Evolutionary conservation across 1,140 invertebrate species (phyloP).

Genomic region (Brachionus manjavacas): DNA sequence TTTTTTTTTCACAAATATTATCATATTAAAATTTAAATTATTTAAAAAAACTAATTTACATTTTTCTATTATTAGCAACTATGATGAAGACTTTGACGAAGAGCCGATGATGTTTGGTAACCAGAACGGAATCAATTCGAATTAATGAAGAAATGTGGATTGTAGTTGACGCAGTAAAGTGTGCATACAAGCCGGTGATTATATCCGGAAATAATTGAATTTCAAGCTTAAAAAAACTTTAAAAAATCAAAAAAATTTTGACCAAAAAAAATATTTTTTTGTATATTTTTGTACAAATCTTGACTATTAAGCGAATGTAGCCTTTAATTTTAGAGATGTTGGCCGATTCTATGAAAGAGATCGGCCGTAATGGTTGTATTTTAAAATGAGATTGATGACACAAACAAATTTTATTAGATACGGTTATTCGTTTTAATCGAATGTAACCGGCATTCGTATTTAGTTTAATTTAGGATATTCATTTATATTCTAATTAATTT

Average conservation of each 20-base stretch:
- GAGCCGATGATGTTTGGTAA: constrained; percentile 18
- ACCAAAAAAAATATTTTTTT: background rate
- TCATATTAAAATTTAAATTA: background rate
- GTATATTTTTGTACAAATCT: background rate
- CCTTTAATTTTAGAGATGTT: background rate
- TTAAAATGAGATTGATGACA: background rate
- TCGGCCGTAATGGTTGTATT: background rate
- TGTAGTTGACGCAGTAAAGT: background rate
- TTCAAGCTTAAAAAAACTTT: background rate
- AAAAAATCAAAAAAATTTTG: background rate
- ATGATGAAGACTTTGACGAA: constrained; percentile 25
- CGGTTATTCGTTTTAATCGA: background rate
- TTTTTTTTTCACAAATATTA: background rate
- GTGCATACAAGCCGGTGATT: constrained; percentile 25
- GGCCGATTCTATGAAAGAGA: background rate
- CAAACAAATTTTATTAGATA: background rate
- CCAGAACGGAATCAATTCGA: background rate
- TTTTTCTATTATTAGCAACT: background rate
- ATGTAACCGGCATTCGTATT: background rate
- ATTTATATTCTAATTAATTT: background rate
- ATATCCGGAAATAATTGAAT: background rate
- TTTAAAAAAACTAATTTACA: background rate
- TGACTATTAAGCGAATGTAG: background rate
- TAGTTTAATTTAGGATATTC: background rate
- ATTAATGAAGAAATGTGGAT: background rate